Conservation (phyloP, 2,888 invertebrate species). For the Cephus nigrinus region DNA sequence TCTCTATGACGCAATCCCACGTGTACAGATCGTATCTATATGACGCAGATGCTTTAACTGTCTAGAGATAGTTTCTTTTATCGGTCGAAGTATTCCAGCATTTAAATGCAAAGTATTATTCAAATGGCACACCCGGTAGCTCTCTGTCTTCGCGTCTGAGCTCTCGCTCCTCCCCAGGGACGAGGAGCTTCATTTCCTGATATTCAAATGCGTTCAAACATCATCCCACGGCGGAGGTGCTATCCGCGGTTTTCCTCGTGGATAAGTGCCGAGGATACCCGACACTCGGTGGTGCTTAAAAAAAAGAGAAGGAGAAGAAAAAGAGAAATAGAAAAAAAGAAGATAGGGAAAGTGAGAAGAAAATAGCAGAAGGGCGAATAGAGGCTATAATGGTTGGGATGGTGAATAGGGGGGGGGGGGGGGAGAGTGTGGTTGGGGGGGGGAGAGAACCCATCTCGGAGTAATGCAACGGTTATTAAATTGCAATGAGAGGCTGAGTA, state of each 20-base stretch:
- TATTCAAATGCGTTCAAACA: constrained; percentile 65
- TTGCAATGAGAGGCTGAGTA: constrained; percentile 26
- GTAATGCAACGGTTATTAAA: constrained; percentile 38
- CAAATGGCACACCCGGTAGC: constrained; percentile 51
- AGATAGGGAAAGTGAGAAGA: neutral
- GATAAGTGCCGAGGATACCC: constrained; percentile 32
- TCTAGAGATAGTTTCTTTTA: constrained; percentile 56
- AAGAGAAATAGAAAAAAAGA: neutral
- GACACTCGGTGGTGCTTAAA: neutral
- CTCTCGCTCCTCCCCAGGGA: constrained; percentile 39
- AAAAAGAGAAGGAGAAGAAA: neutral
- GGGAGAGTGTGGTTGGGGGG: constrained; percentile 4
- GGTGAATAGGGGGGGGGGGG: neutral
- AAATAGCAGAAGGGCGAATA: neutral
- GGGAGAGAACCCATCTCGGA: neutral
- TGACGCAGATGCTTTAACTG: neutral
- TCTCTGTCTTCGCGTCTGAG: constrained; percentile 26
- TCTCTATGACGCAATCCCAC: no score
- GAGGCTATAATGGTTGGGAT: neutral
- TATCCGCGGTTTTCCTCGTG: constrained; percentile 42
- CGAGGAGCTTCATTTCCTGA: constrained; percentile 63
- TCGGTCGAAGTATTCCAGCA: constrained; percentile 60
- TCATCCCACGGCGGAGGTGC: constrained; percentile 45
- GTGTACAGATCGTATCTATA: neutral
- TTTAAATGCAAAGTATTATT: constrained; percentile 66